Percentiles rank a stretch among this genome's conserved stretches.
phyloP scores from a whole-genome alignment of 2,797 vertebrate genomes.

The Cynopterus sphinx region DNA sequence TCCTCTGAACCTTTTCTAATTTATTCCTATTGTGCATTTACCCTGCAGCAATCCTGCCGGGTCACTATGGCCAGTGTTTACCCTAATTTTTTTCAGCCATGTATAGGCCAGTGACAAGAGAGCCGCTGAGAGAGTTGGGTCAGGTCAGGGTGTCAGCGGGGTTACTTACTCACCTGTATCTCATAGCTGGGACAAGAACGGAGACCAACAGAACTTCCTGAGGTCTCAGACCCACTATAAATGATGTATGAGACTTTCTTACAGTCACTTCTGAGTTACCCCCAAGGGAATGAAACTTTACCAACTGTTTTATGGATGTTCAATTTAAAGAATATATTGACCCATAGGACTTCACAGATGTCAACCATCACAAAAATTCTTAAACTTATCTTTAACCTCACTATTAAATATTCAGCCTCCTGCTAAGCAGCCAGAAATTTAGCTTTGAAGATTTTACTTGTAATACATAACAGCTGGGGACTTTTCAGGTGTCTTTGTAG shows the following conservation, averaged over 20 bases:
- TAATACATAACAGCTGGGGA: constrained; percentile 22
- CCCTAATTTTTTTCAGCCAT: constrained; percentile 48
- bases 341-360: not conserved
- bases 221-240: not conserved
- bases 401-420: constrained; percentile 48
- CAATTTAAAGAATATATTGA: constrained; percentile 7
- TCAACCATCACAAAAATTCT: constrained; percentile 50
- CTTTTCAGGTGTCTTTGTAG: constrained; percentile 37
- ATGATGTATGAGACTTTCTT: constrained; percentile 28
- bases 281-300: constrained; percentile 42
- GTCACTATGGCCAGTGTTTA: not conserved
- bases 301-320: not conserved
- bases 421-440: constrained; percentile 33
- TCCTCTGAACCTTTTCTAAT: constrained; percentile 48
- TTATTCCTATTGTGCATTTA: constrained; percentile 55
- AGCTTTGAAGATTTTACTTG: constrained; percentile 64
- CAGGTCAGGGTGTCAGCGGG: not conserved
- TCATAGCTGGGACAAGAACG: not conserved
- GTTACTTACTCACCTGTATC: constrained; percentile 23
- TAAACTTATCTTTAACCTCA: constrained; percentile 51
- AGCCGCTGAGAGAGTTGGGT: not conserved
- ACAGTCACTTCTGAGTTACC: not conserved
- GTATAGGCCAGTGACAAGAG: not conserved
- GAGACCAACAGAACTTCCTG: not conserved
- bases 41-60: not conserved